Base-by-base conservation (phyloP, 1,140 invertebrate species). In the Hylyphantes graminicola region DNA sequence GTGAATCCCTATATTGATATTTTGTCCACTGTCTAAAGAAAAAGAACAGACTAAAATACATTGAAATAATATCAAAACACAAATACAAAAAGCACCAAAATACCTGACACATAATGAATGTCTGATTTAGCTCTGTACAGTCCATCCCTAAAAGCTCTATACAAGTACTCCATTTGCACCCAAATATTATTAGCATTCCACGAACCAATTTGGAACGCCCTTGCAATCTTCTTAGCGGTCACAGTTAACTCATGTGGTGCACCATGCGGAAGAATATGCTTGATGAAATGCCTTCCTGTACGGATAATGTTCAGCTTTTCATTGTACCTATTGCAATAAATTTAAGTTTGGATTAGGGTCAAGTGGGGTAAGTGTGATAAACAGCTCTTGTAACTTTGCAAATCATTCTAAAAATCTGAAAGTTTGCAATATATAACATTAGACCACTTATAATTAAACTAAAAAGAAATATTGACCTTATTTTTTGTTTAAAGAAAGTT, bases 261-360 rank as follows among this genome's bases (percentile, higher is more conserved):
- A 61, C 90, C 89, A 80, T 90, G 88, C 0, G 90, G 90, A 6
- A 91, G 88, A 6, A 91, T 88, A 77, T 90, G 88, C 15, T 87
- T 88, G 12, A 89, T 89, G 85, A 91, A 91, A 87, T 91, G 90
- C 48, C 89, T 86, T 0, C 89, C 90, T 53, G 89, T 89, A 68
- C 90, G 90, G 54, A 88, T 88, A n/a, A 90, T 88, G 81, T 92
- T 92, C 50, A 87, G 87, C 75, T 89, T 89, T 85, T 91, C 90
- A 86, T 91, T 91, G 84, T 89, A 88, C 35, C 35, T 35, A 35
- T 2, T 35, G 35, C 35, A n/a, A n/a, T n/a, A n/a, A n/a, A n/a
- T n/a, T n/a, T n/a, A n/a, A n/a, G n/a, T n/a, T n/a, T n/a, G n/a
- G n/a, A n/a, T n/a, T n/a, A n/a, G n/a, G n/a, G n/a, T n/a, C n/a